These are phyloP conservation scores for Dryobota labecula DNA, from an alignment of 2,888 invertebrate species.

Conservation along the genomic window DNA sequence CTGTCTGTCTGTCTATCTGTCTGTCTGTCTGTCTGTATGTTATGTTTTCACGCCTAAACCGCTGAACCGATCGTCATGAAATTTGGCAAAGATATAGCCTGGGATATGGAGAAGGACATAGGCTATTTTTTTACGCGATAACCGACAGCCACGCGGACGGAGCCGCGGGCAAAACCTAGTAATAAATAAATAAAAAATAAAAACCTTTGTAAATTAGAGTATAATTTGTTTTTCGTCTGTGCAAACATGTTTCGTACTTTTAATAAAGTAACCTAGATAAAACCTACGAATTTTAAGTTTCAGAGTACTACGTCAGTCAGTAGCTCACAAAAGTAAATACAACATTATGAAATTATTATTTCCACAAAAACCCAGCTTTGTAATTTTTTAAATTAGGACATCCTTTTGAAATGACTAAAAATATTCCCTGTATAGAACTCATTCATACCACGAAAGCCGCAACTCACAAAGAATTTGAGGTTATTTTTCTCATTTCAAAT, in stretches of 20 bases:
- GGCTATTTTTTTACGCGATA: too few species aligned
- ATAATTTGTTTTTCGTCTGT: not conserved
- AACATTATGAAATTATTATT: slow-evolving; percentile 14
- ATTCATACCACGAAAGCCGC: slow-evolving; percentile 81
- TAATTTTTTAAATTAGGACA: slow-evolving; percentile 53
- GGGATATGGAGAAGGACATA: too few species aligned
- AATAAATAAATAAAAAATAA: not conserved
- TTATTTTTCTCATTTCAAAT: slow-evolving; percentile 89
- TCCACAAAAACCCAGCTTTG: slow-evolving; percentile 20
- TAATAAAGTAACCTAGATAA: slow-evolving; percentile 19
- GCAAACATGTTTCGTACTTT: not conserved
- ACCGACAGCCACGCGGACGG: too few species aligned
- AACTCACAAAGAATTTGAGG: slow-evolving; percentile 84
- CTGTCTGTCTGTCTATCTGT: too few species aligned
- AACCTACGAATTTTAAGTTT: slow-evolving; percentile 4
- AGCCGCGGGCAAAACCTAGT: too few species aligned
- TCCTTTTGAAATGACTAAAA: slow-evolving; percentile 54
- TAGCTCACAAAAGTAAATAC: not conserved
- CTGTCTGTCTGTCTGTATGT: too few species aligned
- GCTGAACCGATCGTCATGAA: too few species aligned
- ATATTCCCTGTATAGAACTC: slow-evolving; percentile 74
- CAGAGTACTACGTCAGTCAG: slow-evolving; percentile 1
- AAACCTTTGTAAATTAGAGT: not conserved
- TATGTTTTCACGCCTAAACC: too few species aligned
- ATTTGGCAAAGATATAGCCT: too few species aligned